Evolutionary conservation across 1,140 invertebrate genomes (phyloP).

Genomic region (Chionoecetes opilio): DNA sequence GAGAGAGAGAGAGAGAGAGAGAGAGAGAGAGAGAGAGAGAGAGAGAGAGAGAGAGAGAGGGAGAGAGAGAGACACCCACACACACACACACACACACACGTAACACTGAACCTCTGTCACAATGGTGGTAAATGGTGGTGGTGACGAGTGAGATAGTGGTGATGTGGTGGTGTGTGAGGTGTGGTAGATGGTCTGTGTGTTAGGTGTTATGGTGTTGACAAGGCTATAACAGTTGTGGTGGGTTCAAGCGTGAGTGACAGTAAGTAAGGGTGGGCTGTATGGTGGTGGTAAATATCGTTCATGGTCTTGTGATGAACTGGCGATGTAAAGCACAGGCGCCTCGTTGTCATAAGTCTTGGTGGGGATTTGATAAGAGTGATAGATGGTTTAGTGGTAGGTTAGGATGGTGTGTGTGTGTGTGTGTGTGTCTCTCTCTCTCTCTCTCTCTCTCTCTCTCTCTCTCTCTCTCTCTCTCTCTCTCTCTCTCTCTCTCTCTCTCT

Average conservation of each 20-base stretch:
- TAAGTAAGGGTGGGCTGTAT: too few relatives aligned
- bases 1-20: slow-evolving; percentile 27
- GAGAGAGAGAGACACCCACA: neutral
- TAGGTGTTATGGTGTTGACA: neutral
- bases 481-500: too few relatives aligned
- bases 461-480: slow-evolving; percentile 10
- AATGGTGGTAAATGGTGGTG: neutral
- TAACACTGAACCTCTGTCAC: neutral
- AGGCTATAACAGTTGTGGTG: too few relatives aligned
- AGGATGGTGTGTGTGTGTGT: neutral
- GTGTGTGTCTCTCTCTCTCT: neutral
- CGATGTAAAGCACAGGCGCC: neutral
- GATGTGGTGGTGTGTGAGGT: neutral
- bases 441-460: neutral
- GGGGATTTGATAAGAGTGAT: neutral
- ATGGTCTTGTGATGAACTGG: neutral
- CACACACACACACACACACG: neutral
- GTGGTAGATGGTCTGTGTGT: neutral
- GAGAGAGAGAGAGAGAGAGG: too few relatives aligned
- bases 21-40: slow-evolving; percentile 12
- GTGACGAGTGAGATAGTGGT: neutral
- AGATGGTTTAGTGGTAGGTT: neutral
- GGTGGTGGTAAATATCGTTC: neutral
- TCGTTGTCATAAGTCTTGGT: neutral
- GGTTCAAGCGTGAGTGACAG: too few relatives aligned